A percentile compares a stretch with the other conserved stretches of the same genome.
These are phyloP conservation scores for Erythrocercus mccallii DNA, from an alignment of 2,113 vertebrate species.

Conservation along the genomic window DNA sequence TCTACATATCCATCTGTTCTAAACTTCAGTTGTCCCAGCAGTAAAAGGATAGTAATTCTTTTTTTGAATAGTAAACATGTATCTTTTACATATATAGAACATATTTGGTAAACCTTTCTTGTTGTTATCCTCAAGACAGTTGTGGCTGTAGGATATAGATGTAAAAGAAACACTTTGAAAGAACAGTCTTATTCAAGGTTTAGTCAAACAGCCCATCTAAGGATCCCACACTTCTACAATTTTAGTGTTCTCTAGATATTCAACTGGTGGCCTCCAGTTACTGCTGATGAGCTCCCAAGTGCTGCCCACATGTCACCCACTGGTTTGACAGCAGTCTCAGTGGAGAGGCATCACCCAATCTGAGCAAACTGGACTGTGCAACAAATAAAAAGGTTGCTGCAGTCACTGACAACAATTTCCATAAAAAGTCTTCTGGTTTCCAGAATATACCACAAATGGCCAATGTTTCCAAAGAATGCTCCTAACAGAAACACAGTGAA, in stretches of 20 bases:
- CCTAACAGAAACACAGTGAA: not conserved
- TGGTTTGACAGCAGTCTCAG: not conserved
- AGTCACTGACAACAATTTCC: not conserved
- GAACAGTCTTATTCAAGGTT: not conserved
- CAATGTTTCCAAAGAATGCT: not conserved
- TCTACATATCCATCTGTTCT: not conserved
- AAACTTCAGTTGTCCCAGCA: not conserved
- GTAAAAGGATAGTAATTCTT: not conserved
- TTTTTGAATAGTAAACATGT: not conserved
- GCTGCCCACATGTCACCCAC: not conserved
- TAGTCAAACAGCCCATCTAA: not conserved
- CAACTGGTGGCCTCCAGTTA: not conserved
- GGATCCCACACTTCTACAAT: not conserved
- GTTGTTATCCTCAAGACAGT: not conserved
- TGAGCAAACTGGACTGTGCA: not conserved
- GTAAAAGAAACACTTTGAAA: not conserved
- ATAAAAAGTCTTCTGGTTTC: not conserved
- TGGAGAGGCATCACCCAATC: not conserved
- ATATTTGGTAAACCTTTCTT: not conserved
- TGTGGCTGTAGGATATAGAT: not conserved
- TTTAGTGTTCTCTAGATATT: not conserved
- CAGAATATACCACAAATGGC: not conserved
- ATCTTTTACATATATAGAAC: not conserved
- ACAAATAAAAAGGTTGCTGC: not conserved
- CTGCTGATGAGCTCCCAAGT: not conserved